A percentile compares a stretch with the other conserved stretches of the same genome.
Evolutionary conservation across 2,888 invertebrate species (phyloP).

Genomic region (Beris morrisii): DNA sequence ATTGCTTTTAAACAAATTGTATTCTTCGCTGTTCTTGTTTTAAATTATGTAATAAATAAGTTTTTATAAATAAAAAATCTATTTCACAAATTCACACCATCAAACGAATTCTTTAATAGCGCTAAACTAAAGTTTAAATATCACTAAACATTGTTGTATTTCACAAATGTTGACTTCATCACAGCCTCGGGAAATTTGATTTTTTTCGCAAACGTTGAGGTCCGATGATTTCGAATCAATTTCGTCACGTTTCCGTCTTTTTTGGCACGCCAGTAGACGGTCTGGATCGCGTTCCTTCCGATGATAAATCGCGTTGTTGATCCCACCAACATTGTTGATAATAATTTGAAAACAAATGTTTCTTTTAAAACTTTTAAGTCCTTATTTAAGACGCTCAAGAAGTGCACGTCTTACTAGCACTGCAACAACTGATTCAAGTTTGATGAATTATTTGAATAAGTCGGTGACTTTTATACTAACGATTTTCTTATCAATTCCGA

Average conservation of each 20-base stretch:
- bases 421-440: slow-evolving; percentile 15
- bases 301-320: slow-evolving; percentile 72
- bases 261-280: slow-evolving; percentile 73
- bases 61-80: too few species aligned
- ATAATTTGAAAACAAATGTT: too few species aligned
- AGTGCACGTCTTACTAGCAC: slow-evolving; percentile 13
- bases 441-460: not conserved
- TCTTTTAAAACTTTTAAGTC: too few species aligned
- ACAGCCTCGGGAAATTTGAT: slow-evolving; percentile 47
- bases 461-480: slow-evolving; percentile 16
- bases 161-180: too few species aligned
- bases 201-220: slow-evolving; percentile 62
- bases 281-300: slow-evolving; percentile 73
- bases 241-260: slow-evolving; percentile 56
- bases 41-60: too few species aligned
- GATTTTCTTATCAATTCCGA: slow-evolving; percentile 15
- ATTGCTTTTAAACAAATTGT: too few species aligned
- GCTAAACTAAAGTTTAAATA: too few species aligned
- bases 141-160: too few species aligned
- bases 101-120: too few species aligned
- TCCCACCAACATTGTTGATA: slow-evolving; percentile 61
- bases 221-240: slow-evolving; percentile 61
- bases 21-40: too few species aligned
- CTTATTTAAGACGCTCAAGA: too few species aligned
- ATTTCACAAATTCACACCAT: too few species aligned